A percentile compares a stretch with the other conserved stretches of the same genome.
Evolutionary conservation across 2,797 vertebrate genomes (phyloP).

Genomic region (Chloroceryle inda): DNA sequence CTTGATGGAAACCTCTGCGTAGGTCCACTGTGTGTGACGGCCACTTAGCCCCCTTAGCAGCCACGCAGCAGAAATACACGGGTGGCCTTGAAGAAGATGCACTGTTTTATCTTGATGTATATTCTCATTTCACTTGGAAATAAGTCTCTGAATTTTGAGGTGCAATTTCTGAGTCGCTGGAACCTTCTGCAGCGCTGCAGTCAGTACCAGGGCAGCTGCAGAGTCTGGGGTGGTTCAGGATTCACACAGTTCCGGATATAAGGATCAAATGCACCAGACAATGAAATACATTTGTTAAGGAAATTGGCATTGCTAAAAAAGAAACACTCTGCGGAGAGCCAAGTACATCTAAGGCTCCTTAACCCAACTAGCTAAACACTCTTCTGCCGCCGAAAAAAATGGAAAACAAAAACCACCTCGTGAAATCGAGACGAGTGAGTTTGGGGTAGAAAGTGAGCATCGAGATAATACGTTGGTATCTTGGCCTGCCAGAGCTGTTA

Average conservation of each 20-base stretch:
- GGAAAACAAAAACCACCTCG: background rate
- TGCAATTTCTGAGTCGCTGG: background rate
- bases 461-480: constrained; percentile 72
- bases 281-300: constrained; percentile 53
- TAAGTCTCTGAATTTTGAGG: background rate
- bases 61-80: fast-evolving
- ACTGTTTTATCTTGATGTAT: background rate
- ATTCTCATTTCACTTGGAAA: background rate
- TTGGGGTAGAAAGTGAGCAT: constrained; percentile 46
- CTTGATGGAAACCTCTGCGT: background rate
- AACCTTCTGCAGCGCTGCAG: background rate
- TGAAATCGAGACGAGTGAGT: constrained; percentile 21
- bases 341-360: constrained; percentile 43
- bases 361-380: constrained; percentile 42
- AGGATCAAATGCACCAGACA: constrained; percentile 66
- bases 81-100: background rate
- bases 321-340: constrained; percentile 39
- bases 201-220: background rate
- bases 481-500: constrained; percentile 75
- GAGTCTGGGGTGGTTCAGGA: constrained; percentile 32
- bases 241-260: constrained; percentile 47
- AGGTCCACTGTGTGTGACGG: background rate
- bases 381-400: background rate
- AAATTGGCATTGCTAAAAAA: constrained; percentile 47
- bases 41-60: background rate